phyloP scores from a whole-genome alignment of 2,888 invertebrate genomes.

The Nasonia oneida region DNA sequence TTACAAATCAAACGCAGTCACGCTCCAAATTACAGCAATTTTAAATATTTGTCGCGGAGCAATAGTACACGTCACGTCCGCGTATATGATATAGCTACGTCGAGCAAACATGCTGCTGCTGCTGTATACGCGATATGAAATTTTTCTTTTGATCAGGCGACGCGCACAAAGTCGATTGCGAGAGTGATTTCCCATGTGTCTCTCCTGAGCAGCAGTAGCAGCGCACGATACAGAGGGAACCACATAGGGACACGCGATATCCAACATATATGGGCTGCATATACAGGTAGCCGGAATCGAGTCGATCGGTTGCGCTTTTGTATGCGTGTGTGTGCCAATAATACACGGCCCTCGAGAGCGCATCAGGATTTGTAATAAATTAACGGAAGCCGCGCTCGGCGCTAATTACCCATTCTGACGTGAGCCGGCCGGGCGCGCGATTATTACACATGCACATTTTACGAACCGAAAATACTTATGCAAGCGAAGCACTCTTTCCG shows the following conservation, averaged over 20 bases:
- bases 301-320: neutral
- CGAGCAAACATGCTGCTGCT: conserved; percentile 5
- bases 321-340: neutral
- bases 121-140: neutral
- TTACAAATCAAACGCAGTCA: neutral
- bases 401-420: neutral
- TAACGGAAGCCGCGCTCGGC: neutral
- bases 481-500: neutral
- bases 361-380: conserved; percentile 9
- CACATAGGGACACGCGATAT: conserved; percentile 10
- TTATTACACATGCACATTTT: neutral
- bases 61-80: neutral
- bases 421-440: too few species aligned
- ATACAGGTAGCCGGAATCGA: neutral
- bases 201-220: neutral
- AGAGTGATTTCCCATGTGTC: conserved; percentile 56
- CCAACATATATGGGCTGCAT: neutral
- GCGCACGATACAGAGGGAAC: neutral
- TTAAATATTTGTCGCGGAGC: conserved; percentile 21
- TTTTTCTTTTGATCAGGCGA: conserved; percentile 47
- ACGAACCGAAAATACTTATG: neutral
- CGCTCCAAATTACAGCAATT: neutral
- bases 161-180: neutral
- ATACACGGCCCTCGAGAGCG: neutral
- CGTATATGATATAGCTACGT: neutral